phyloP scores from a whole-genome alignment of 2,797 vertebrate species.

The Takifugu ocellatus region DNA sequence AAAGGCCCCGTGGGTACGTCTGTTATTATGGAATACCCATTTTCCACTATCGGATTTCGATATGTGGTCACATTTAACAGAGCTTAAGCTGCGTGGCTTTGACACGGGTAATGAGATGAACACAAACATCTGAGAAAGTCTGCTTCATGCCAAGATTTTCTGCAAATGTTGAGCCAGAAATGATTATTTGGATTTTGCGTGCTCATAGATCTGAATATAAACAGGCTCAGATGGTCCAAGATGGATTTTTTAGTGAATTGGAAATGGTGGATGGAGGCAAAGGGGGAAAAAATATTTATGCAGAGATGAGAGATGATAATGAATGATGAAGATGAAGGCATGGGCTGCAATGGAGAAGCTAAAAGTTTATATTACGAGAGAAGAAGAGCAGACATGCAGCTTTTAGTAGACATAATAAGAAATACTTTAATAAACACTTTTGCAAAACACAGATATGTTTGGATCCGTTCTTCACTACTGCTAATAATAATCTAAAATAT shows the following conservation, averaged over 20 bases:
- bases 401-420: too few relatives aligned
- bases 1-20: constrained; percentile 3
- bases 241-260: neutral
- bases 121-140: constrained; percentile 16
- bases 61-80: constrained; percentile 10
- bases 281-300: too few relatives aligned
- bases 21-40: constrained; percentile 19
- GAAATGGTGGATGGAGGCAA: neutral
- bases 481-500: too few relatives aligned
- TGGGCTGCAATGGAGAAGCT: too few relatives aligned
- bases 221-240: neutral
- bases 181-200: neutral
- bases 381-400: too few relatives aligned
- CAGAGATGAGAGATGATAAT: too few relatives aligned
- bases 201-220: neutral
- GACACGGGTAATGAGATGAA: constrained; percentile 16
- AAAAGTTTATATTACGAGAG: too few relatives aligned
- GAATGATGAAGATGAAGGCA: too few relatives aligned
- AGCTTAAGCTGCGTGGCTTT: constrained; percentile 6
- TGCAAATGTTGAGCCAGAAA: neutral
- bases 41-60: constrained; percentile 39
- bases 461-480: too few relatives aligned
- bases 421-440: too few relatives aligned
- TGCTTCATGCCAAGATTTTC: neutral
- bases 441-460: too few relatives aligned